These are phyloP conservation scores for Eurosta solidaginis DNA, from an alignment of 1,140 invertebrate genomes.

Conservation along the genomic window DNA sequence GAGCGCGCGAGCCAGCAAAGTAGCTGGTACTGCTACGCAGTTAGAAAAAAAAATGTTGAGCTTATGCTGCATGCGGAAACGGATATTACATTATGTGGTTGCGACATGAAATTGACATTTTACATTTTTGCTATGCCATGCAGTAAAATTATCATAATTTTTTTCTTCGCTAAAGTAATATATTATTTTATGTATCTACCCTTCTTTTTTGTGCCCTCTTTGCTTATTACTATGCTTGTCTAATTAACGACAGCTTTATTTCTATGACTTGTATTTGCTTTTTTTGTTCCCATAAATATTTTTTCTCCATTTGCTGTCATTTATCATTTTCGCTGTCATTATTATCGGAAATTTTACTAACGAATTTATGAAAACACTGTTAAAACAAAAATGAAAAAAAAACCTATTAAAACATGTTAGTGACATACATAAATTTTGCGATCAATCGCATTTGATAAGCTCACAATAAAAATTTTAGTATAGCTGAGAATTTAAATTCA, in stretches of 20 bases:
- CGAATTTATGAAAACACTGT: background rate
- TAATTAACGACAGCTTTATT: constrained; percentile 1
- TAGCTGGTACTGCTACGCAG: background rate
- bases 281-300: background rate
- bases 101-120: constrained; percentile 10
- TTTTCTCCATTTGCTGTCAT: constrained; percentile 2
- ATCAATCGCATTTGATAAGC: constrained; percentile 49
- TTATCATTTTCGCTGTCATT: constrained; percentile 25
- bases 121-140: background rate
- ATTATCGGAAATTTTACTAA: constrained; percentile 19
- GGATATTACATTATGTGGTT: constrained; percentile 30
- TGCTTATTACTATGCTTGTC: no score
- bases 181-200: background rate
- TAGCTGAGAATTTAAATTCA: background rate
- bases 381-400: background rate
- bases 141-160: background rate
- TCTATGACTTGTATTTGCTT: background rate
- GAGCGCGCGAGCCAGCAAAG: background rate
- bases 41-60: background rate
- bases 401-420: background rate
- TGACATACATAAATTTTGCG: constrained; percentile 34
- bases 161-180: background rate
- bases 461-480: background rate
- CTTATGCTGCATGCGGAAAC: background rate
- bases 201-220: background rate